Evolutionary conservation across 2,888 invertebrate genomes (phyloP).

Genomic region (Melanostoma mellinum): DNA sequence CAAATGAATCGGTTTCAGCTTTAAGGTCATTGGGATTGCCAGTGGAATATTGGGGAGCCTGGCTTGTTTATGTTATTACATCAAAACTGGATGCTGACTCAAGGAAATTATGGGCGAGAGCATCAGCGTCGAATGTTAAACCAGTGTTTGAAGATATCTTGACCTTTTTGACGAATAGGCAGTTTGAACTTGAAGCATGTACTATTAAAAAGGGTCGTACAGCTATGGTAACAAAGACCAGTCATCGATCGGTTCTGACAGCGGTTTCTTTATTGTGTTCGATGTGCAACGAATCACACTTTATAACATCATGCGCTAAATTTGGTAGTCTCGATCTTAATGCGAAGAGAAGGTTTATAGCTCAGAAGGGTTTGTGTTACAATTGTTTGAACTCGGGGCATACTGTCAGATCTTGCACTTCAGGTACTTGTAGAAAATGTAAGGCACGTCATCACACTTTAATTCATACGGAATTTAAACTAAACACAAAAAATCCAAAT

Average conservation of each 20-base stretch:
- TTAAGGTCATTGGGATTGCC: neutral
- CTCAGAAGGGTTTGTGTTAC: constrained; percentile 1
- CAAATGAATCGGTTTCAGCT: constrained; percentile 11
- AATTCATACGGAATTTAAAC: neutral
- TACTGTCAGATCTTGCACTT: constrained; percentile 3
- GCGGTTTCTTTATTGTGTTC: too few relatives aligned
- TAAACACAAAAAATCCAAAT: neutral
- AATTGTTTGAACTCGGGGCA: constrained; percentile 13
- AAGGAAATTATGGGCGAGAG: constrained; percentile 15
- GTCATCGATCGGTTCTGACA: too few relatives aligned
- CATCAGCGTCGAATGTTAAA: neutral
- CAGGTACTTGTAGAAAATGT: constrained; percentile 21
- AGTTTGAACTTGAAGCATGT: constrained; percentile 13
- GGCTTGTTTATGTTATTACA: neutral
- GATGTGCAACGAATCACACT: too few relatives aligned
- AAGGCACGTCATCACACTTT: constrained; percentile 26
- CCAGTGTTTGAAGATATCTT: constrained; percentile 12
- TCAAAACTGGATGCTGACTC: constrained; percentile 12
- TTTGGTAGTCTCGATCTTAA: too few relatives aligned
- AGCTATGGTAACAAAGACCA: too few relatives aligned
- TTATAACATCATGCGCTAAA: too few relatives aligned
- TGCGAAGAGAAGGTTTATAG: too few relatives aligned
- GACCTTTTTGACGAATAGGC: constrained; percentile 8
- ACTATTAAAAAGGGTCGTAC: too few relatives aligned
- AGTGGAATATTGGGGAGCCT: constrained; percentile 1